A percentile compares a stretch with the other conserved stretches of the same genome.
Conservation (phyloP, 2,113 vertebrate species). For the Alouatta palliata region DNA sequence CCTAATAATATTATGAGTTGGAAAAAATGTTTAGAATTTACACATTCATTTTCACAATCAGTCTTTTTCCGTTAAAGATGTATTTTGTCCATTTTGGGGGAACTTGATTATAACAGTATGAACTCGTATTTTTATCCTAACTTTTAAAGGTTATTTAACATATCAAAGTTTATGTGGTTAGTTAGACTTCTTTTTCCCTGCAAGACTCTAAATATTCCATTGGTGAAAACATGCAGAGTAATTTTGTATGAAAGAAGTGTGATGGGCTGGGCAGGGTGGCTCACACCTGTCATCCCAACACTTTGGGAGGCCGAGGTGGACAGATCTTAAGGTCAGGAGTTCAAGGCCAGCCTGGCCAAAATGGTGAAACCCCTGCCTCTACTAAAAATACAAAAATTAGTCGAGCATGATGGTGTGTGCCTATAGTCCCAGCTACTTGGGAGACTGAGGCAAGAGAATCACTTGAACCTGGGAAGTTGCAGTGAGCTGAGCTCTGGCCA, state of each 20-base stretch:
- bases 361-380: no score
- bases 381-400: no score
- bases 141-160: background rate
- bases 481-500: no score
- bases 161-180: background rate
- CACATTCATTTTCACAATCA: background rate
- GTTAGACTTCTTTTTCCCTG: background rate
- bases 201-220: background rate
- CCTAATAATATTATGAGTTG: constrained; percentile 14
- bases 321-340: no score
- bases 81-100: background rate
- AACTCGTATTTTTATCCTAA: background rate
- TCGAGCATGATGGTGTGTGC: no score
- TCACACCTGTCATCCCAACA: no score
- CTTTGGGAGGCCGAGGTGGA: no score
- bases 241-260: constrained; percentile 23
- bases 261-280: no score
- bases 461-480: no score
- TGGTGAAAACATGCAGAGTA: background rate
- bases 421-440: no score
- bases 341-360: no score
- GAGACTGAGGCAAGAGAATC: no score
- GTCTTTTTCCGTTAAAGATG: background rate
- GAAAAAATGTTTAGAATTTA: background rate
- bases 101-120: background rate